Evolutionary conservation across 2,888 invertebrate species (phyloP).

Genomic region (Scaptomyza tumidula): DNA sequence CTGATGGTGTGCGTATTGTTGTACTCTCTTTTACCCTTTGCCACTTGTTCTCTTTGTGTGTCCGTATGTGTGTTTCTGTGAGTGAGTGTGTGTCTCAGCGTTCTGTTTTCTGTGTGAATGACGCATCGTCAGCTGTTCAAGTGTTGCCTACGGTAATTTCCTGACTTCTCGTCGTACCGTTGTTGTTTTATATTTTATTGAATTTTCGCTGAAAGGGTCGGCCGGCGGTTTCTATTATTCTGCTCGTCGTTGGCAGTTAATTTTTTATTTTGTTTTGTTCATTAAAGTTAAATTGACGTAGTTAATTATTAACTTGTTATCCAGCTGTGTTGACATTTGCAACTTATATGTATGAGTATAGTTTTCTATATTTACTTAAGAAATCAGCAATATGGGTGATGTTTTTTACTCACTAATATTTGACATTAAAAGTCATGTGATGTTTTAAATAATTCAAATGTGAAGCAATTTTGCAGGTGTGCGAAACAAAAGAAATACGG

Average conservation of each 20-base stretch:
- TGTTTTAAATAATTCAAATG: conserved; percentile 35
- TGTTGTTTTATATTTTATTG: conserved; percentile 76
- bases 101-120: conserved; percentile 62
- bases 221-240: conserved; percentile 21
- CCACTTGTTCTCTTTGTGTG: conserved; percentile 45
- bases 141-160: conserved; percentile 65
- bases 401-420: not conserved
- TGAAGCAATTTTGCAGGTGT: conserved; percentile 1
- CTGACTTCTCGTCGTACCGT: conserved; percentile 46
- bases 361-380: conserved; percentile 33
- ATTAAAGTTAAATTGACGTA: not conserved
- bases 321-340: conserved; percentile 6
- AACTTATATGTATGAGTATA: conserved; percentile 4
- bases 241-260: conserved; percentile 3
- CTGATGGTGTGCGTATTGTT: conserved; percentile 18
- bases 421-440: conserved; percentile 45
- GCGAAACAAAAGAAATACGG: conserved; percentile 23
- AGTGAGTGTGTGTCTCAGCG: conserved; percentile 33
- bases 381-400: conserved; percentile 37
- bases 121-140: conserved; percentile 77
- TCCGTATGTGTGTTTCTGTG: not conserved
- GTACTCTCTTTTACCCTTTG: conserved; percentile 22
- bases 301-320: not conserved
- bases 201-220: conserved; percentile 62
- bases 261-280: conserved; percentile 15